A percentile compares a stretch with the other conserved stretches of the same genome.
Conservation (phyloP, 2,888 invertebrate species). For the Cephus rjabovi region DNA sequence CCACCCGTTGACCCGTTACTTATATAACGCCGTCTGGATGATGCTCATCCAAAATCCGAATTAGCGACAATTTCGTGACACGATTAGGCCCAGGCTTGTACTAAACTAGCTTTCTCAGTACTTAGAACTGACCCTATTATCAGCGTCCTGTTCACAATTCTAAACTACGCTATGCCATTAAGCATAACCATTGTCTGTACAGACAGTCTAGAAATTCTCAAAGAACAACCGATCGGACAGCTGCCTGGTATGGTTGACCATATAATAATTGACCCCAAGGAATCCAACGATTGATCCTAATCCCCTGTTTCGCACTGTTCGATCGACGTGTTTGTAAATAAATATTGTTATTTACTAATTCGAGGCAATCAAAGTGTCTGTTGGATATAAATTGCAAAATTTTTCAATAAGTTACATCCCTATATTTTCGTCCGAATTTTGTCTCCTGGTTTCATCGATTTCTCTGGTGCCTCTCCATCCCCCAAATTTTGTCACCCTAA, state of each 20-base stretch:
- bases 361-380: not conserved
- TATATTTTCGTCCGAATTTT: conserved; percentile 4
- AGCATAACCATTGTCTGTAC: not conserved
- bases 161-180: not conserved
- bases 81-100: conserved; percentile 38
- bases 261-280: not conserved
- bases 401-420: not conserved
- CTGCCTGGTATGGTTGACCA: not conserved
- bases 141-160: not conserved
- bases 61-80: conserved; percentile 46
- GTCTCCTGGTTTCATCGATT: conserved; percentile 26
- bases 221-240: not conserved
- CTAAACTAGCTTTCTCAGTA: conserved; percentile 43
- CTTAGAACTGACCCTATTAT: conserved; percentile 46
- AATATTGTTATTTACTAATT: not conserved
- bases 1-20: conserved; percentile 44
- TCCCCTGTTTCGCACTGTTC: not conserved
- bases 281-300: not conserved
- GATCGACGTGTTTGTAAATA: not conserved
- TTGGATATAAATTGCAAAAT: not conserved
- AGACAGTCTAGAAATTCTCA: not conserved
- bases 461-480: not conserved
- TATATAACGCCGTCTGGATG: conserved; percentile 27
- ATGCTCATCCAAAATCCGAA: conserved; percentile 36
- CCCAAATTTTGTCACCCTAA: conserved; percentile 22